phyloP scores from a whole-genome alignment of 2,888 invertebrate genomes.

The Tetragonisca angustula region DNA sequence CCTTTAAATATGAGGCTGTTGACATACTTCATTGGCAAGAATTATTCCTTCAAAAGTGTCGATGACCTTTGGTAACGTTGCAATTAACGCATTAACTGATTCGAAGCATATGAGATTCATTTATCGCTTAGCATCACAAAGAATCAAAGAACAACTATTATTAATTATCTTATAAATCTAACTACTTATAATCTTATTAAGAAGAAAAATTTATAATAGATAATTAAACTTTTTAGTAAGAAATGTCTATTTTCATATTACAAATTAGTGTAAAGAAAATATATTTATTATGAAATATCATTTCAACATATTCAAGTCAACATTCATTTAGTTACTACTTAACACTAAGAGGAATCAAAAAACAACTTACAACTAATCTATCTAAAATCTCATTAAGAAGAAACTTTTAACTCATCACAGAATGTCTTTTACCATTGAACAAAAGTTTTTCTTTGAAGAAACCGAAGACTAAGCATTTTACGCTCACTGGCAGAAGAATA shows the following conservation, averaged over 20 bases:
- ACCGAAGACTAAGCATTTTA: slow-evolving; percentile 2
- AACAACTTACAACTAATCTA: not conserved
- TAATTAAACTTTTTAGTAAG: not conserved
- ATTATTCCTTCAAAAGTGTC: slow-evolving; percentile 50
- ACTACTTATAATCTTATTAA: too few relatives aligned
- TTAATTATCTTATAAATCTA: not conserved
- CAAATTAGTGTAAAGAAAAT: not conserved
- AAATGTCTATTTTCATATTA: not conserved
- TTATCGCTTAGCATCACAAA: not conserved
- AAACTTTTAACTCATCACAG: not conserved
- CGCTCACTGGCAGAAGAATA: not conserved
- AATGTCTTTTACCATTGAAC: not conserved
- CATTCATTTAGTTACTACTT: not conserved
- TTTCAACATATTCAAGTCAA: not conserved
- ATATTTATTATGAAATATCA: not conserved
- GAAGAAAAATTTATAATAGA: not conserved
- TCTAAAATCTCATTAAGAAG: not conserved
- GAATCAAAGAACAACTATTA: not conserved
- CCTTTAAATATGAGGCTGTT: slow-evolving; percentile 49
- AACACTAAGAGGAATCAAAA: not conserved
- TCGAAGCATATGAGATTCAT: slow-evolving; percentile 23
- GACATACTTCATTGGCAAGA: slow-evolving; percentile 50
- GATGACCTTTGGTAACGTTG: slow-evolving; percentile 37
- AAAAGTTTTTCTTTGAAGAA: not conserved
- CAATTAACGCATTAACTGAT: slow-evolving; percentile 38